Base-by-base conservation (phyloP, 2,888 invertebrate genomes). In the Junonia oenone region DNA sequence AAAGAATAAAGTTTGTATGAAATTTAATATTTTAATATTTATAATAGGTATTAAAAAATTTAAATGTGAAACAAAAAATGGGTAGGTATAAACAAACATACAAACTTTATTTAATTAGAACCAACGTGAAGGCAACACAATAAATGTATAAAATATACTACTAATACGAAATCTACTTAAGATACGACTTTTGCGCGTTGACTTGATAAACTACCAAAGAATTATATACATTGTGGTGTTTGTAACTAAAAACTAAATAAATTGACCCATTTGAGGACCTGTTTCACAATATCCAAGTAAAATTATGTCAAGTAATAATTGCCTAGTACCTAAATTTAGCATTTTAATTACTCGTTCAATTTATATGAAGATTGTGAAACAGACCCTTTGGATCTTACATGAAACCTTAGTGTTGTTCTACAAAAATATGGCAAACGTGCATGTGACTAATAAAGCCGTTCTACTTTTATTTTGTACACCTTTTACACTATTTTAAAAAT, bases 371-470 rank as follows among this genome's bases (percentile, higher is more conserved):
- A n/a, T n/a, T n/a, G n/a, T n/a, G n/a, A n/a, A n/a, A n/a, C n/a
- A n/a, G n/a, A n/a, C n/a, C n/a, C 26, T n/a, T 8, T 26, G 22
- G 14, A 26, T 43, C 13, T n/a, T 22, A 26, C 38, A 48, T 31
- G 22, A 54, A 22, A 47, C 46, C 46, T 52, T 48, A 55, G 51
- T 58, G 47, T 61, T 64, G 61, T 61, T 63, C 63, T 68, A 68
- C 58, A 71, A 68, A 66, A 72, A 75, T 82, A 84, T 83, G 83
- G 83, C 83, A 83, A 75, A 68, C 61, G 76, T 78, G 76, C 76
- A 65, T 65, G 70, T 68, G 69, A 68, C 68, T 66, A 61, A 50
- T 61, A 51, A 67, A 69, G 61, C 65, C 71, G 66, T 33, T 75
- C 72, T 78, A 78, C 29, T 45, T 37, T 38, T 50, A 45, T 43